These are phyloP conservation scores for Meloe dianella DNA, from an alignment of 2,888 invertebrate species.

Conservation along the genomic window DNA sequence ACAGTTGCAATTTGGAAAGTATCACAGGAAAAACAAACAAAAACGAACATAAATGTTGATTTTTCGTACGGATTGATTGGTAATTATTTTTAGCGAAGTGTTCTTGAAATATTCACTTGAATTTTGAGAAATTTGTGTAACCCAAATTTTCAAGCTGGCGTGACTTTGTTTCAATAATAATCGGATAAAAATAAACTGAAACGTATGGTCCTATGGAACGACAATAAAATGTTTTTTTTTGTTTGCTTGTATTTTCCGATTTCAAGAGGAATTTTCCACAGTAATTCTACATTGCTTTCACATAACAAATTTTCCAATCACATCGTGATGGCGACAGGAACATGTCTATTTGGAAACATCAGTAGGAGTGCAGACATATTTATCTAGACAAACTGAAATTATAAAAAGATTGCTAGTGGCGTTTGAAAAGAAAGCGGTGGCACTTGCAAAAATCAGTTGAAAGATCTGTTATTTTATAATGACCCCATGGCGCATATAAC, in stretches of 20 bases:
- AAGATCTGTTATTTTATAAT: no score
- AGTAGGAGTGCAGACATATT: no score
- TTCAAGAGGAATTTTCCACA: not conserved
- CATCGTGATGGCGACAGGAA: no score
- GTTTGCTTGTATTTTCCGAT: not conserved
- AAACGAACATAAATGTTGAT: not conserved
- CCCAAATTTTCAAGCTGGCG: constrained; percentile 2
- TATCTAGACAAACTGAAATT: no score
- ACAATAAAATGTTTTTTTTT: not conserved
- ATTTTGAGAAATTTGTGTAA: not conserved
- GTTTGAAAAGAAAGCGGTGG: no score
- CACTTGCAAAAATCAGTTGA: no score
- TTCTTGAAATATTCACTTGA: not conserved
- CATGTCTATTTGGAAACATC: no score
- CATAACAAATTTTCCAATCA: not conserved
- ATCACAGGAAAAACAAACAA: not conserved
- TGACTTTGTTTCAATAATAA: constrained; percentile 5
- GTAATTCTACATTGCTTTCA: not conserved
- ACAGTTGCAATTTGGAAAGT: not conserved
- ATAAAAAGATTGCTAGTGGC: no score
- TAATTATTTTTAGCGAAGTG: not conserved
- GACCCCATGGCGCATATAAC: no score
- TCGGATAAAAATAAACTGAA: constrained; percentile 4
- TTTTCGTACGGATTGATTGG: not conserved
- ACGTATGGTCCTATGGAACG: not conserved